These are phyloP conservation scores for Hylaeus anthracinus DNA, from an alignment of 1,140 invertebrate species.

Conservation along the genomic window DNA sequence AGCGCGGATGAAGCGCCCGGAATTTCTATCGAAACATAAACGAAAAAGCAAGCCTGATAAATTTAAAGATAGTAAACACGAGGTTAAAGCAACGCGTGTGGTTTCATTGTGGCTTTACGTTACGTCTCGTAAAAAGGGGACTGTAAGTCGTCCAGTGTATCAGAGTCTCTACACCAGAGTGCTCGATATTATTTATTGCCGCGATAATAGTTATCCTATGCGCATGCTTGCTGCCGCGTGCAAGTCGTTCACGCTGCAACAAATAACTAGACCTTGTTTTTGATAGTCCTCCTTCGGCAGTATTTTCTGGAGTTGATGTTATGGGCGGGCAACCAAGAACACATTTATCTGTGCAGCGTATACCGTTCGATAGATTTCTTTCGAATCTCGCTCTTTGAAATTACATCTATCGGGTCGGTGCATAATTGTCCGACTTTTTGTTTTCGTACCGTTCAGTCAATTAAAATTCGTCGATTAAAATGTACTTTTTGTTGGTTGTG, in stretches of 20 bases:
- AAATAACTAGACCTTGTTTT: not conserved
- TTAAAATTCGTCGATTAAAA: no score
- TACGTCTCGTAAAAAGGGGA: constrained; percentile 13
- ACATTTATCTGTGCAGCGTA: not conserved
- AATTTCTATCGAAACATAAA: not conserved
- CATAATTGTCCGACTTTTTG: no score
- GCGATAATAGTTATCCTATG: constrained; percentile 9
- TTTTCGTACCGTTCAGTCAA: no score
- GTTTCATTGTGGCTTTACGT: constrained; percentile 33
- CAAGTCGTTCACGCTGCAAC: not conserved
- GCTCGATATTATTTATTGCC: constrained; percentile 34
- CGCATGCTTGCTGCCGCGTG: not conserved
- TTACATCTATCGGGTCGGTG: no score
- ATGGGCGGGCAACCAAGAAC: not conserved
- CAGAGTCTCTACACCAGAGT: not conserved
- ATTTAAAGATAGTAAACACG: constrained; percentile 2
- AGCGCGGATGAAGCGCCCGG: not conserved
- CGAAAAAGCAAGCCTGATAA: not conserved
- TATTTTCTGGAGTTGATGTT: not conserved
- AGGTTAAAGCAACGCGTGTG: constrained; percentile 16
- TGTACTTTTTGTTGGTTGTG: no score
- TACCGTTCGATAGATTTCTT: no score
- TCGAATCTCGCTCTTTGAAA: no score
- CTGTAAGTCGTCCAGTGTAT: not conserved
- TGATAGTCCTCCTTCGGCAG: not conserved